Evolutionary conservation across 2,888 invertebrate genomes (phyloP), one percentile per base, ranked within the genome.

Genomic region (Microchrysa polita): DNA sequence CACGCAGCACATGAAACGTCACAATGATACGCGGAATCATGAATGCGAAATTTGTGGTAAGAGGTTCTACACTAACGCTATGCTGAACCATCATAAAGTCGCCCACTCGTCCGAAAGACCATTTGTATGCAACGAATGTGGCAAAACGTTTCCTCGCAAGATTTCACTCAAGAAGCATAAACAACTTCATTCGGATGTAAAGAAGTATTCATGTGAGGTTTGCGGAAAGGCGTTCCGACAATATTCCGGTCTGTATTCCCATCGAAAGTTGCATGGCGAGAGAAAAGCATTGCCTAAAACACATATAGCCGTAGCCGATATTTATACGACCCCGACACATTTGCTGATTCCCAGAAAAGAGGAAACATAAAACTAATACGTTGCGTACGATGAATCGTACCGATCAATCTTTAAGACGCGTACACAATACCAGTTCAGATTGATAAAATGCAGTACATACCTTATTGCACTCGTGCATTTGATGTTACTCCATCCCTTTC

Each of bases 181-280:
- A 7, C 77, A 78, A 18, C 53, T 79, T 5, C 78, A 79, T 63
- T 77, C 76, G 7, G 78, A 73, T 23, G 76, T 77, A 0, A 77
- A 77, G 57, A 73, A 77, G 23, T 77, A 78, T 74, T 72, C 74
- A 34, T 79, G 78, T 42, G 73, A 55, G 10, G 74, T 76, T 57
- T 79, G 78, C 63, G 76, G 76, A 7, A 77, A 77, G 57, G 76
- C 74, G 7, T 79, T 79, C 34, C 76, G 77, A 16, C 78, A 78
- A 65, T 77, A 76, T 60, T 77, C 78, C 4, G 78, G 78, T 0
- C 52, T 78, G 22, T 71, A 71, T 42, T 20, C 57, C n/a, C 71
- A 71, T 59, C 27, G 42, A 14, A 71, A 71, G 20, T 57, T 57
- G 42, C 71, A 71, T 22, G 65, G 65, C 10, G 65, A 65, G 22